Evolutionary conservation across 2,888 invertebrate genomes (phyloP).

Genomic region (Petrolisthes cinctipes): DNA sequence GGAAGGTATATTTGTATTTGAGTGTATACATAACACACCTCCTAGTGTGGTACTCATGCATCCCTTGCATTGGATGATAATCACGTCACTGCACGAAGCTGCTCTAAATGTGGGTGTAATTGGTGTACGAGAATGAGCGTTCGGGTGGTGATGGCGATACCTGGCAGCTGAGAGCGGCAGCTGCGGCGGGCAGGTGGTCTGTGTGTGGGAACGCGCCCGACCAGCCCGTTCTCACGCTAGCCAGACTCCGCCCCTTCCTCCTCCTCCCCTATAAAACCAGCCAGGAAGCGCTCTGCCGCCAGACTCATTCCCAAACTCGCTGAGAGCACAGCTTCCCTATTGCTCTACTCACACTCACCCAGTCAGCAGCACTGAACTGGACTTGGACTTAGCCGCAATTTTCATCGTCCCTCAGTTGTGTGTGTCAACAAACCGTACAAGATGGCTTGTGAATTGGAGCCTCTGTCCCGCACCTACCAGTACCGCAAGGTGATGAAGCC

Average conservation of each 20-base stretch:
- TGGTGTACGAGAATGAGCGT: slow-evolving; percentile 28
- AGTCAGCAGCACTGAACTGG: not conserved
- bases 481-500: slow-evolving; percentile 93
- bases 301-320: slow-evolving; percentile 59
- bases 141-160: slow-evolving; percentile 41
- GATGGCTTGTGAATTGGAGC: slow-evolving; percentile 69
- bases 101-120: slow-evolving; percentile 41
- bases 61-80: slow-evolving; percentile 4
- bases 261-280: slow-evolving; percentile 43
- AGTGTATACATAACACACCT: not conserved
- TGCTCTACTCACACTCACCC: slow-evolving; percentile 17
- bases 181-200: slow-evolving; percentile 63
- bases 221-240: slow-evolving; percentile 65
- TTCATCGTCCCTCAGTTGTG: not conserved
- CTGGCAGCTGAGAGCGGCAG: slow-evolving; percentile 47
- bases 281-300: slow-evolving; percentile 4
- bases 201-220: slow-evolving; percentile 65
- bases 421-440: slow-evolving; percentile 32
- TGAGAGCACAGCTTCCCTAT: slow-evolving; percentile 28
- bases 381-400: slow-evolving; percentile 23
- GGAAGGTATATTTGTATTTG: not conserved
- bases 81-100: slow-evolving; percentile 38
- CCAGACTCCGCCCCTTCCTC: slow-evolving; percentile 51
- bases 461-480: slow-evolving; percentile 90
- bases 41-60: slow-evolving; percentile 8